Percentiles rank a stretch among this genome's conserved stretches.
Conservation (phyloP, 2,113 vertebrate genomes). For the Nyctibius bracteatus region DNA sequence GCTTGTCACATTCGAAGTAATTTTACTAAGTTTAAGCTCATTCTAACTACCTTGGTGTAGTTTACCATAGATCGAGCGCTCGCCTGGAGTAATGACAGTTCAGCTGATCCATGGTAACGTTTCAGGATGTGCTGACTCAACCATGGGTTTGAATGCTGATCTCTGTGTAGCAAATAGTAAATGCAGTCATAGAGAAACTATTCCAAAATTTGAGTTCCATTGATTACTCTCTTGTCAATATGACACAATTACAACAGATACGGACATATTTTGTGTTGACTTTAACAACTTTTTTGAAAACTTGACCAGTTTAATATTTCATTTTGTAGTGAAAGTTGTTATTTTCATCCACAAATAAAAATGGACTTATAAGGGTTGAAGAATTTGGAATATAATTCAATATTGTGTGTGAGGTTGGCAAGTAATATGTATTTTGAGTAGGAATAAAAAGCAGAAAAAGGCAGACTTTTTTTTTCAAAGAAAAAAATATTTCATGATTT, state of each 20-base stretch:
- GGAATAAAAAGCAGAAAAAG: neutral
- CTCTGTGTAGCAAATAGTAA: neutral
- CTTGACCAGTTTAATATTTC: neutral
- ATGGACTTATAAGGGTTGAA: neutral
- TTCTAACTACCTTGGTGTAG: neutral
- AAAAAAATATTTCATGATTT: neutral
- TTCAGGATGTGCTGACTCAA: neutral
- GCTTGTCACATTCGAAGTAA: neutral
- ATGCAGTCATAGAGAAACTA: neutral
- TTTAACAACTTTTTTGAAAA: neutral
- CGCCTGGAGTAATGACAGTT: neutral
- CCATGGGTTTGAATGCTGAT: neutral
- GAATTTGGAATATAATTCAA: neutral
- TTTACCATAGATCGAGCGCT: neutral
- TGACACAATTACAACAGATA: neutral
- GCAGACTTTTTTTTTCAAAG: neutral
- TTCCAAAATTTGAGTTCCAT: neutral
- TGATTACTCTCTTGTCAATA: neutral
- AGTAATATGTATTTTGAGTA: neutral
- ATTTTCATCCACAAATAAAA: neutral
- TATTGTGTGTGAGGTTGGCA: neutral
- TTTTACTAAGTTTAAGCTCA: neutral
- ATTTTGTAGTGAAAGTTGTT: neutral
- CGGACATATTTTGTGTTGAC: neutral
- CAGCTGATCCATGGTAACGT: neutral